Evolutionary conservation across 2,113 vertebrate species (phyloP), one percentile per base, ranked within the genome.

Genomic region (Riparia riparia): DNA sequence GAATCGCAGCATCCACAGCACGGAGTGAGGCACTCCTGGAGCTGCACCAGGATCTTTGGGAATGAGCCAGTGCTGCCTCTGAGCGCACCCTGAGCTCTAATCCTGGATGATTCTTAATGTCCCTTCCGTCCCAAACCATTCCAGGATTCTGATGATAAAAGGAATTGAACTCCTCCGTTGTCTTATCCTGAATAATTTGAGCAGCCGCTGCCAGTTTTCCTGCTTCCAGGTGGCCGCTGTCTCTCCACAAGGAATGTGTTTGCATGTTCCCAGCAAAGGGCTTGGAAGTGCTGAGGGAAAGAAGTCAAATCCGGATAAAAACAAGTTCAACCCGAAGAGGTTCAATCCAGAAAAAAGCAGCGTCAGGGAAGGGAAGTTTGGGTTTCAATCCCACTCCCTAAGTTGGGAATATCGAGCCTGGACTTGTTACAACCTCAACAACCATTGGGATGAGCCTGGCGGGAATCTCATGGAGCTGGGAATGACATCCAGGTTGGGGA

Each of bases 41-140:
- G 37, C 8, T 12, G n/a, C 34, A 32, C 8, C 34, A 2, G 20
- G 16, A 47, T 58, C 8, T 45, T 41, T 3, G 29, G 69, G 51
- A 45, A 51, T 0, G 11, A 44, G 37, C 19, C 18, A 2, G 28
- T 2, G 6, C 2, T 6, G 41, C 4, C 8, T 2, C 41, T 0
- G 18, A 54, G 45, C 9, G 1, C 32, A 7, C 2, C 4, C 5
- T 17, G 28, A 45, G 10, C 10, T 80, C 51, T 6, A 1, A 25
- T 17, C 10, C 37, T 10, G 34, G 25, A 13, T 3, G 14, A 6
- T 21, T 31, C n/a, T 17, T 21, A 7, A 26, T 4, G 18, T 31
- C 44, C 44, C 15, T 51, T 26, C 26, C 21, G 13, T 21, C 26
- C 45, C 37, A 58, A 68, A 54, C n/a, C n/a, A 11, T 29, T 41